Percentiles rank a stretch among this genome's conserved stretches.
Evolutionary conservation across 2,797 vertebrate genomes (phyloP).

Genomic region (Helicolenus hilgendorfi): DNA sequence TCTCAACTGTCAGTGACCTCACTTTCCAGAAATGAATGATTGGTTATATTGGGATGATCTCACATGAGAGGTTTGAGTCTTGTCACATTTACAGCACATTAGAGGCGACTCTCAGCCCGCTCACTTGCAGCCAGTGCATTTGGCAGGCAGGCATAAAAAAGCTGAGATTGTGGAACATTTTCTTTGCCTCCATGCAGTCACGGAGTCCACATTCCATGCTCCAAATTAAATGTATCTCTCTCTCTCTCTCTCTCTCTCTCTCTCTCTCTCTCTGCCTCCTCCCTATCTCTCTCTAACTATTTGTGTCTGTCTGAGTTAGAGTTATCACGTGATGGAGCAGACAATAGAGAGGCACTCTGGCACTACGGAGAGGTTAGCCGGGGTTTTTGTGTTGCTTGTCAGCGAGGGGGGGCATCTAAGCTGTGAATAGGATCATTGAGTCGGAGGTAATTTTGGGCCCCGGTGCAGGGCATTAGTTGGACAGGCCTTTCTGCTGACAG

Average conservation of each 20-base stretch:
- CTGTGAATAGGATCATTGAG: constrained; percentile 95
- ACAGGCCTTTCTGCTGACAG: constrained; percentile 93
- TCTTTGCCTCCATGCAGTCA: constrained; percentile 49
- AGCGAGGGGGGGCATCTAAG: constrained; percentile 81
- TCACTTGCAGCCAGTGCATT: constrained; percentile 46
- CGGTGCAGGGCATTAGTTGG: constrained; percentile 93
- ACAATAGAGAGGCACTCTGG: constrained; percentile 90
- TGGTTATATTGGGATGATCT: constrained; percentile 62
- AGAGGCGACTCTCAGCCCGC: constrained; percentile 50
- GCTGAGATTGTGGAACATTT: constrained; percentile 63
- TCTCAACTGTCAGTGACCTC: constrained; percentile 80
- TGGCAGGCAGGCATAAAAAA: constrained; percentile 62
- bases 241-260: constrained; percentile 45
- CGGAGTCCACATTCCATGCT: constrained; percentile 55
- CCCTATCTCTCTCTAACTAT: constrained; percentile 65
- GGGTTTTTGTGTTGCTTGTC: constrained; percentile 91
- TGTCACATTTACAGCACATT: constrained; percentile 75
- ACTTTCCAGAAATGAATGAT: constrained; percentile 73
- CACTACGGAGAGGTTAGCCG: constrained; percentile 86
- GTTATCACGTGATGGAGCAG: constrained; percentile 82
- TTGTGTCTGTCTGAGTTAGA: constrained; percentile 81
- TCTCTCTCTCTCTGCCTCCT: constrained; percentile 45
- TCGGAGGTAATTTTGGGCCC: constrained; percentile 95
- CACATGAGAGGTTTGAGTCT: constrained; percentile 65
- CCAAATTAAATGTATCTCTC: constrained; percentile 71